Evolutionary conservation across 2,797 vertebrate genomes (phyloP).

Genomic region (Amphiprion clarkii): DNA sequence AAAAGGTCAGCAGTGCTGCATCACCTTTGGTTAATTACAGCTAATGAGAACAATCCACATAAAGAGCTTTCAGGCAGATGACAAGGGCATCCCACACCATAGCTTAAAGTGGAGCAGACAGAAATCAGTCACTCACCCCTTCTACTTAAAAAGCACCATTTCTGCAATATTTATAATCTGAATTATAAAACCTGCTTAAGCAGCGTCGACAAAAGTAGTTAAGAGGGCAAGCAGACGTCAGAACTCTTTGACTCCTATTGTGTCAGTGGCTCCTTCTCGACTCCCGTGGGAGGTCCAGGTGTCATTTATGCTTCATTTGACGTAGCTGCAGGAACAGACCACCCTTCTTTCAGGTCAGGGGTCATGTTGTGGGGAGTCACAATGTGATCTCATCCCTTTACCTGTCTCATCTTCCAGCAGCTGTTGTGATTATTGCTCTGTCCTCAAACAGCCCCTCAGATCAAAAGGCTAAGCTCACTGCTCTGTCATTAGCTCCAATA

Average conservation of each 20-base stretch:
- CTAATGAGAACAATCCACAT: conserved; percentile 66
- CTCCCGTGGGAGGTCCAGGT: conserved; percentile 43
- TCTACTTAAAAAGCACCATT: conserved; percentile 3
- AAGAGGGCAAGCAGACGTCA: conserved; percentile 20
- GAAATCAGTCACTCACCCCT: conserved; percentile 39
- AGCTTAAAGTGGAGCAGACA: conserved; percentile 33
- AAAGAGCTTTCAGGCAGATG: conserved; percentile 65
- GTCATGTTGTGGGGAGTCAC: conserved; percentile 46
- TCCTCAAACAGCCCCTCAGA: conserved; percentile 35
- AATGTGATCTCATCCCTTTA: conserved; percentile 21
- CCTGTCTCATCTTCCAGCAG: conserved; percentile 50
- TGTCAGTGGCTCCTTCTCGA: not conserved
- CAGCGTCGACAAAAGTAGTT: not conserved
- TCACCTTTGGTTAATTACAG: conserved; percentile 76
- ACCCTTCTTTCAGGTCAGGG: conserved; percentile 46
- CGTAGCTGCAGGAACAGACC: conserved; percentile 15
- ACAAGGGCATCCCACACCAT: conserved; percentile 31
- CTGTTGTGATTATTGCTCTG: conserved; percentile 61
- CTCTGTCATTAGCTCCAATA: conserved; percentile 38
- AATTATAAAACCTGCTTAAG: conserved; percentile 4
- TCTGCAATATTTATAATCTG: not conserved
- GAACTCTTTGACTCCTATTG: not conserved
- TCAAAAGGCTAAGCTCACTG: conserved; percentile 35
- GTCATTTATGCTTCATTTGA: conserved; percentile 45
- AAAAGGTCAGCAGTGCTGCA: conserved; percentile 70